These are phyloP conservation scores for Cephus cinctus DNA, from an alignment of 1,140 invertebrate species.

Conservation along the genomic window DNA sequence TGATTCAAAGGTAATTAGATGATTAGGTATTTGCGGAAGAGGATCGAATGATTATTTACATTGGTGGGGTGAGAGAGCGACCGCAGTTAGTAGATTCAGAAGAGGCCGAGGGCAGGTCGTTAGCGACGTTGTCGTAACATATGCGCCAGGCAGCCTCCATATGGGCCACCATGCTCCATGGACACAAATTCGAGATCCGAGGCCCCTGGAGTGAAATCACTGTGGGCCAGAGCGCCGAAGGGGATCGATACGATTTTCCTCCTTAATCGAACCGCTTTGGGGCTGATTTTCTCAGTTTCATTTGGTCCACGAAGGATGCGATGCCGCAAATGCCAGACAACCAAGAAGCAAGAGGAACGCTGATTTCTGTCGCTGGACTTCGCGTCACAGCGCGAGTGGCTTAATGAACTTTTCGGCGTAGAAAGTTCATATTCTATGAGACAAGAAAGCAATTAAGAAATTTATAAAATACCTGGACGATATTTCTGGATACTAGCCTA, in stretches of 20 bases:
- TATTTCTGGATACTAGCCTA: no score
- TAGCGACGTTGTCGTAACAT: constrained; percentile 56
- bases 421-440: not conserved
- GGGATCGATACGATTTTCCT: constrained; percentile 45
- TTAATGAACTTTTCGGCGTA: not conserved
- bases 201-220: constrained; percentile 21
- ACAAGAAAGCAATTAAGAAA: not conserved
- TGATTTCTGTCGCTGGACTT: no score
- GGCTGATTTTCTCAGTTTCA: constrained; percentile 27
- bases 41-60: constrained; percentile 52
- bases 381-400: no score
- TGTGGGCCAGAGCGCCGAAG: constrained; percentile 14
- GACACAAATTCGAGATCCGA: no score
- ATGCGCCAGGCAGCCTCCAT: constrained; percentile 56
- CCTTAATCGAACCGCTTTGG: constrained; percentile 40
- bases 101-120: constrained; percentile 50
- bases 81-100: constrained; percentile 53
- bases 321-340: no score
- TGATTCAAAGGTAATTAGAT: no score
- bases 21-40: constrained; percentile 26
- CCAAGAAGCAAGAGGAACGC: no score
- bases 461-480: not conserved
- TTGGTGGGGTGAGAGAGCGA: constrained; percentile 46
- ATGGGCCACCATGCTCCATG: constrained; percentile 48
- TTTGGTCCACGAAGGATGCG: no score